Percentiles rank a stretch among this genome's conserved stretches.
phyloP scores from a whole-genome alignment of 2,888 invertebrate genomes.

The Hermaeophaga mercurialis region DNA sequence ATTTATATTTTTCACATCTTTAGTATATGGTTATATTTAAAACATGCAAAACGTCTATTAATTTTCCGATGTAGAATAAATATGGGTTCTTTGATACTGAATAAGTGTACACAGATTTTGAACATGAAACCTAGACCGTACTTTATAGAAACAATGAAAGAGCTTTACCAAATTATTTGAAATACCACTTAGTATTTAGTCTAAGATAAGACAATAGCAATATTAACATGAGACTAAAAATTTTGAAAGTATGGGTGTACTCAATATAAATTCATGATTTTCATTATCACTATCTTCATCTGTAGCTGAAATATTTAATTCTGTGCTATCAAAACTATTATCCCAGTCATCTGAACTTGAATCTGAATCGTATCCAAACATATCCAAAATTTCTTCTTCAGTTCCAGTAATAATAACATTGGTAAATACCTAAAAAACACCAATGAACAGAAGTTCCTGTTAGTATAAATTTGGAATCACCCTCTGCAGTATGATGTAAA shows the following conservation, averaged over 20 bases:
- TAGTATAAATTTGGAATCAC: no score
- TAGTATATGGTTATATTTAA: no score
- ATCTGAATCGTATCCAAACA: conserved; percentile 43
- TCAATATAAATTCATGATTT: conserved; percentile 48
- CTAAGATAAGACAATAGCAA: background rate
- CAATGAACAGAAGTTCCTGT: no score
- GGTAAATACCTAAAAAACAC: conserved; percentile 42
- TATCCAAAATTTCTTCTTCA: conserved; percentile 34
- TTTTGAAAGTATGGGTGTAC: conserved; percentile 50
- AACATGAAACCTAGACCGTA: background rate
- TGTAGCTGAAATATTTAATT: conserved; percentile 50
- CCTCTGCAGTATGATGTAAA: no score
- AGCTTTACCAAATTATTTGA: background rate
- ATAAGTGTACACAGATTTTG: background rate
- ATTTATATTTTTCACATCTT: no score
- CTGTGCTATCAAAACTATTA: conserved; percentile 52
- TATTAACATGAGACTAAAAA: conserved; percentile 46
- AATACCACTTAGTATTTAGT: background rate
- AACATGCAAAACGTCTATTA: no score
- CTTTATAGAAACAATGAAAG: background rate
- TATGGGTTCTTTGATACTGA: background rate
- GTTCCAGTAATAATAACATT: conserved; percentile 46
- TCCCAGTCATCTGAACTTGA: conserved; percentile 52
- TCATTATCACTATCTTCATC: conserved; percentile 51
- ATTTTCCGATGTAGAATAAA: no score